Conservation (phyloP, 1,140 invertebrate species). For the Apis florea region DNA sequence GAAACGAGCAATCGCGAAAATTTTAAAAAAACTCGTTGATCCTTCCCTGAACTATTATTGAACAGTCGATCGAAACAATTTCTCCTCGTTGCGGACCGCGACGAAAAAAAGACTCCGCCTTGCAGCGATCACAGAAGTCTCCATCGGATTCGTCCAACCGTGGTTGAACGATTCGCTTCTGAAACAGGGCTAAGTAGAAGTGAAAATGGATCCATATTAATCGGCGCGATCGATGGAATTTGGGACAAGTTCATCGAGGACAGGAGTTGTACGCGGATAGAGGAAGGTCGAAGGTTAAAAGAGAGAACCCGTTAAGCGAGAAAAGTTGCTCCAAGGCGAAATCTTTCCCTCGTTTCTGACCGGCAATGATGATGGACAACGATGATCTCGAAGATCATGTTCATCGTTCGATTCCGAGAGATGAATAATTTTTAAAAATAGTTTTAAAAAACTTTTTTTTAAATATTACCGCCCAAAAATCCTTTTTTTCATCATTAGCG, state of each 20-base stretch:
- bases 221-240: conserved; percentile 43
- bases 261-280: conserved; percentile 21
- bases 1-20: too few relatives aligned
- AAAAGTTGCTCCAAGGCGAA: conserved; percentile 18
- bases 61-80: not conserved
- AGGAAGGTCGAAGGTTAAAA: conserved; percentile 57
- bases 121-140: too few relatives aligned
- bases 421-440: too few relatives aligned
- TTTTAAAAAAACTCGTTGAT: too few relatives aligned
- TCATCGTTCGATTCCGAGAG: too few relatives aligned
- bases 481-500: too few relatives aligned
- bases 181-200: conserved; percentile 29
- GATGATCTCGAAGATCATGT: too few relatives aligned
- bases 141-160: conserved; percentile 11
- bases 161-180: conserved; percentile 4
- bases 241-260: conserved; percentile 56
- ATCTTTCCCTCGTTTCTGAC: not conserved
- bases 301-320: conserved; percentile 55
- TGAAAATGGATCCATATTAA: conserved; percentile 46
- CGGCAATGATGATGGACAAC: too few relatives aligned
- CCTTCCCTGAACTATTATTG: too few relatives aligned
- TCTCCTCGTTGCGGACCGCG: not conserved
- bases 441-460: too few relatives aligned
- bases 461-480: too few relatives aligned
- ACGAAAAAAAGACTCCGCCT: too few relatives aligned